Base-by-base conservation (phyloP, 2,113 vertebrate genomes). In the Gasterosteus aculeatus region DNA sequence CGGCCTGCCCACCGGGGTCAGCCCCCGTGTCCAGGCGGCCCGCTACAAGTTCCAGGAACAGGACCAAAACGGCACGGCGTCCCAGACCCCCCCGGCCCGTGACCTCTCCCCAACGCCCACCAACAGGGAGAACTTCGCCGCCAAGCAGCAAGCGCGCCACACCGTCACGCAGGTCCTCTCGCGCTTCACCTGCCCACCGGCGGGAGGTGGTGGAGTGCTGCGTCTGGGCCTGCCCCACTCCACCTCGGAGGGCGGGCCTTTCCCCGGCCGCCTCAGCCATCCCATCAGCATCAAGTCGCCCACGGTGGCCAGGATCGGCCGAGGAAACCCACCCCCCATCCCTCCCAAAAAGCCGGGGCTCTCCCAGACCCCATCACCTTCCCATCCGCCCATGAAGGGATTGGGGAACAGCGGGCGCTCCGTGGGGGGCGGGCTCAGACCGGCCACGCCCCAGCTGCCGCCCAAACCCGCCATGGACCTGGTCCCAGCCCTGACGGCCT, bases 271-370 rank as follows among this genome's bases (percentile, higher is more conserved):
- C 38, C 85, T 94, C 71, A 88, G 91, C 83, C 94, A 95, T 65
- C 94, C 94, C 31, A 94, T 94, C 26, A 94, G 94, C 85, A 78
- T 97, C 89, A 99, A 99, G 93, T 96, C 97, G 59, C 96, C 97
- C 1, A 94, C 94, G 1, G 95, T 92, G 72, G 93, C 96, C 71
- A 92, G 98, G 88, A 97, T 99, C 73, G 98, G 99, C 92, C 92
- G 98, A 90, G 98, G 97, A 87, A 98, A 98, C 83, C 98, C 98
- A 82, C 98, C 97, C 57, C 98, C 98, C 10, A 99, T 99, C 90
- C 98, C 98, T 87, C 98, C 98, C 81, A 99, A 99, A 94, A 99
- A 99, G 79, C 98, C 98, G 77, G 98, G 98, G 91, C 96, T 99
- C 66, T 99, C 97, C 46, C 97, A 99, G 83, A 96, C 98, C 85